Conservation (phyloP, 2,888 invertebrate species). For the Adelognathus sp. region DNA sequence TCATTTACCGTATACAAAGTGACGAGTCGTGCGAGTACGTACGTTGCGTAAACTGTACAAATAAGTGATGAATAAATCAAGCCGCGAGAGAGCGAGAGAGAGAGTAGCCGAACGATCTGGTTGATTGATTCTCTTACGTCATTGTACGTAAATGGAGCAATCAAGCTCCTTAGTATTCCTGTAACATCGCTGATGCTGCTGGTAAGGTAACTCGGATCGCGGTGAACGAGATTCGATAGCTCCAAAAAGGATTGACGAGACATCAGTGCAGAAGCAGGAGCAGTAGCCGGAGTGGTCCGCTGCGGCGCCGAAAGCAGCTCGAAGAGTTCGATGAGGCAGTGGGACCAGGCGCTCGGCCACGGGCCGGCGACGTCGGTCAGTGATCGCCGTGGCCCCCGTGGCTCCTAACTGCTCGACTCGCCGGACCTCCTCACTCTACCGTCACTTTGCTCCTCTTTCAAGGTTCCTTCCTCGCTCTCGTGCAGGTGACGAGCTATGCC, state of each 20-base stretch:
- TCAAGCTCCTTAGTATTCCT: constrained; percentile 59
- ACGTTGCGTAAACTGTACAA: constrained; percentile 56
- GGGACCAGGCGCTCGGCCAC: constrained; percentile 60
- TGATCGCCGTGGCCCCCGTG: constrained; percentile 70
- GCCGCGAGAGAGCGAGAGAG: constrained; percentile 23
- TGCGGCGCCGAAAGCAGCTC: constrained; percentile 70
- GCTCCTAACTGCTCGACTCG: constrained; percentile 59
- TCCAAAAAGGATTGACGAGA: constrained; percentile 52
- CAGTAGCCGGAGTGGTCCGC: constrained; percentile 21
- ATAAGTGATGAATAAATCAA: constrained; percentile 60
- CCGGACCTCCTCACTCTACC: constrained; percentile 58
- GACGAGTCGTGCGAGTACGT: constrained; percentile 8
- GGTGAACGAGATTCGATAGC: constrained; percentile 48
- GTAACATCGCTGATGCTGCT: constrained; percentile 58
- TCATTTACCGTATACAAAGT: constrained; percentile 50
- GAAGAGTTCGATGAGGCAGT: constrained; percentile 42
- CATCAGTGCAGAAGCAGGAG: neutral
- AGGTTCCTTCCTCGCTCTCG: constrained; percentile 34
- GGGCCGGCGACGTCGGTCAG: constrained; percentile 69
- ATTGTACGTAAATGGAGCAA: constrained; percentile 60
- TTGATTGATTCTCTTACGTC: constrained; percentile 59
- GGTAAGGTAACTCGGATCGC: constrained; percentile 43
- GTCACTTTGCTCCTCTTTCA: constrained; percentile 46
- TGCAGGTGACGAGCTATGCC: constrained; percentile 55
- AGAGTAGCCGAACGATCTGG: constrained; percentile 39